These are phyloP conservation scores for Entomyzon cyanotis DNA, from an alignment of 2,113 vertebrate species.

Conservation along the genomic window DNA sequence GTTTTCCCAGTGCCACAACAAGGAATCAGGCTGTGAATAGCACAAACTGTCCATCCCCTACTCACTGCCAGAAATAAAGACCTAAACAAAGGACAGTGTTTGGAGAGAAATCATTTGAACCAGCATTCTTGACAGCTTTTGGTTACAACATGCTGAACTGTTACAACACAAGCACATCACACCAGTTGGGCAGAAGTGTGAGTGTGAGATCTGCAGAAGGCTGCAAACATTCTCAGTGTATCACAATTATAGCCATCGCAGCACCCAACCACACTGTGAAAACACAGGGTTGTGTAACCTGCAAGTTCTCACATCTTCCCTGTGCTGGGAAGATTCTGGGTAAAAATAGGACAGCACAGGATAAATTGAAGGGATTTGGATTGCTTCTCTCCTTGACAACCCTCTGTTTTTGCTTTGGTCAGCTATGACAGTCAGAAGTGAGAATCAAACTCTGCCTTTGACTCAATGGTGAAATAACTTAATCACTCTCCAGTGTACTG, in stretches of 20 bases:
- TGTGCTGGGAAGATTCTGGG: not conserved
- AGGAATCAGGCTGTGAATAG: not conserved
- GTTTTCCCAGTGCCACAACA: not conserved
- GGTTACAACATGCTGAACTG: not conserved
- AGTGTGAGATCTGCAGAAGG: slow-evolving; percentile 41
- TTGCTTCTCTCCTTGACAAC: not conserved
- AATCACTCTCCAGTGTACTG: not conserved
- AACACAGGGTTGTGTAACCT: slow-evolving; percentile 1
- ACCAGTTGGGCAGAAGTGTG: slow-evolving; percentile 51
- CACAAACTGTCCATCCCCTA: not conserved
- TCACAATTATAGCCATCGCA: slow-evolving; percentile 22
- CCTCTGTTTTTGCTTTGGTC: not conserved
- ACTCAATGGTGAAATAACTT: not conserved
- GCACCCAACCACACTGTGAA: slow-evolving; percentile 1
- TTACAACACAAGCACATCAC: slow-evolving; percentile 29
- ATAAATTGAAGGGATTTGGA: not conserved
- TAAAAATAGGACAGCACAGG: slow-evolving; percentile 32
- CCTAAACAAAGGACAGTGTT: not conserved
- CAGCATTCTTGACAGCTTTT: slow-evolving; percentile 31
- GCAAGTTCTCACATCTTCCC: slow-evolving; percentile 21
- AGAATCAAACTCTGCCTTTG: not conserved
- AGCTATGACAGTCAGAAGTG: not conserved
- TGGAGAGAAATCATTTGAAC: not conserved
- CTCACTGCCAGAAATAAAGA: not conserved
- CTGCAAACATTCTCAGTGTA: slow-evolving; percentile 43